These are phyloP conservation scores for Dione vanillae DNA, from an alignment of 2,888 invertebrate genomes.

Conservation along the genomic window DNA sequence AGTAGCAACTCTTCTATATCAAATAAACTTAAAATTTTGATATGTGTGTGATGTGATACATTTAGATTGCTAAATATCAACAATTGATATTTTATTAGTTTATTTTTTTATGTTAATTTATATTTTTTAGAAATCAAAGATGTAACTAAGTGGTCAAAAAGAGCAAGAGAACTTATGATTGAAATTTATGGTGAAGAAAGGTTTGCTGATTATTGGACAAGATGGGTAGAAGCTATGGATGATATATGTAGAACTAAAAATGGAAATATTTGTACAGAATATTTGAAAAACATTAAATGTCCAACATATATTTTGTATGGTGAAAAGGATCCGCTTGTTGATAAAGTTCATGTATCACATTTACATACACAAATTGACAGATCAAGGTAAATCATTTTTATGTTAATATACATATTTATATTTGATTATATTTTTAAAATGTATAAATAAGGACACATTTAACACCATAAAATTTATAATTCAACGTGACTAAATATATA, in stretches of 20 bases:
- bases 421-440: too few species aligned
- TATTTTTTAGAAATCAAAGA: conserved; percentile 86
- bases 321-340: conserved; percentile 91
- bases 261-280: conserved; percentile 89
- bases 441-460: too few species aligned
- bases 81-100: too few species aligned
- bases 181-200: conserved; percentile 89
- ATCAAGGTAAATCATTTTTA: conserved; percentile 82
- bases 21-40: too few species aligned
- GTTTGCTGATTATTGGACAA: conserved; percentile 87
- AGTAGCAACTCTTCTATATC: too few species aligned
- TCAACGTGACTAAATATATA: too few species aligned
- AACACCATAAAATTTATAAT: too few species aligned
- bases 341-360: conserved; percentile 89
- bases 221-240: conserved; percentile 88
- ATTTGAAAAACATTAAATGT: conserved; percentile 86
- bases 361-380: conserved; percentile 87
- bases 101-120: too few species aligned
- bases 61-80: too few species aligned
- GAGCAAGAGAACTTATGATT: conserved; percentile 89
- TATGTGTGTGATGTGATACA: too few species aligned
- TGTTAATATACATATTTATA: not conserved
- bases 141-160: conserved; percentile 90
- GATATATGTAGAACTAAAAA: conserved; percentile 83
- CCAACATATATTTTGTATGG: conserved; percentile 94